Evolutionary conservation across 2,888 invertebrate genomes (phyloP).

Genomic region (Eupelmus urozonus): DNA sequence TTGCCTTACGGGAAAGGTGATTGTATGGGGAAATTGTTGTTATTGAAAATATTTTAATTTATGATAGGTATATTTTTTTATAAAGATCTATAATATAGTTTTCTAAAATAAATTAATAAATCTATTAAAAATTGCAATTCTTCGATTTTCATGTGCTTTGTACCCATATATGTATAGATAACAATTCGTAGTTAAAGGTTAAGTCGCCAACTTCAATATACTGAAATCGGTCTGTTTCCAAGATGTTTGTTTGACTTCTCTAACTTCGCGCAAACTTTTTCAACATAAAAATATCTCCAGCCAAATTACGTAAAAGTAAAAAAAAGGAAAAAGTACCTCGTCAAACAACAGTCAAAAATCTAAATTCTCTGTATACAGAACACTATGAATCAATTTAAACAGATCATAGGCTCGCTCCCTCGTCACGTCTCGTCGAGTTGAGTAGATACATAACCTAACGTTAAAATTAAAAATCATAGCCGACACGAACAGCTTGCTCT

Average conservation of each 20-base stretch:
- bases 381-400: constrained; percentile 69
- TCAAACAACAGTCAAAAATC: no score
- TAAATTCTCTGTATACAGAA: no score
- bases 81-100: no score
- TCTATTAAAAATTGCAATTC: neutral
- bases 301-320: neutral
- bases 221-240: neutral
- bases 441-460: constrained; percentile 45
- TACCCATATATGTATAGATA: neutral
- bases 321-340: no score
- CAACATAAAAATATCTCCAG: neutral
- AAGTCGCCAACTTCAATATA: constrained; percentile 10
- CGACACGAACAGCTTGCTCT: no score
- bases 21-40: no score
- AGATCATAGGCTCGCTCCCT: constrained; percentile 62
- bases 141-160: no score
- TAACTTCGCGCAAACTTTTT: neutral
- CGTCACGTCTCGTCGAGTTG: constrained; percentile 61
- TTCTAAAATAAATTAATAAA: neutral
- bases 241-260: neutral
- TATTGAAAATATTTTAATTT: no score
- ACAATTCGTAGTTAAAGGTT: neutral
- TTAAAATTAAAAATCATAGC: no score
- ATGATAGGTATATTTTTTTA: no score
- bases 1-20: no score